These are phyloP conservation scores for Vanacampus margaritifer DNA, from an alignment of 2,113 vertebrate genomes.

Conservation along the genomic window DNA sequence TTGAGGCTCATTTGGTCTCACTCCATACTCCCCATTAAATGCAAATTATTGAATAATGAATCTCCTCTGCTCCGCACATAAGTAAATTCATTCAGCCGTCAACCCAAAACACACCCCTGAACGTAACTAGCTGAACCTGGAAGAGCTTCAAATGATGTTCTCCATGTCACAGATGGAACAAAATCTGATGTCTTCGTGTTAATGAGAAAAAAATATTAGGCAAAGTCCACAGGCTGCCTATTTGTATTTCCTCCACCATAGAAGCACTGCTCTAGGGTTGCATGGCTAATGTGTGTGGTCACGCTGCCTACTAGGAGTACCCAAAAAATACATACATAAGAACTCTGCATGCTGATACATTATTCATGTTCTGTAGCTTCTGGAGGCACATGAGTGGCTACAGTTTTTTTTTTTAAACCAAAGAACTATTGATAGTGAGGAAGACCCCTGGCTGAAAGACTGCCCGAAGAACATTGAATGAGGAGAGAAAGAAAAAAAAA, in stretches of 20 bases:
- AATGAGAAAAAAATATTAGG: constrained; percentile 23
- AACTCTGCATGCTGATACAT: constrained; percentile 50
- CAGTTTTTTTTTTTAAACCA: constrained; percentile 41
- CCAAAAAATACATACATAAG: constrained; percentile 43
- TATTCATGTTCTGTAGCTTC: constrained; percentile 68
- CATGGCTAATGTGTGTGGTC: constrained; percentile 12
- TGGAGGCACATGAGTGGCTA: constrained; percentile 61
- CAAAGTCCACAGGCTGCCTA: constrained; percentile 14
- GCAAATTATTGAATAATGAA: constrained; percentile 61
- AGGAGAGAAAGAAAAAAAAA: constrained; percentile 14
- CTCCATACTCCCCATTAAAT: constrained; percentile 54
- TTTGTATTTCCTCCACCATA: constrained; percentile 1
- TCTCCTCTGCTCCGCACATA: constrained; percentile 38
- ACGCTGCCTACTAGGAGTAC: constrained; percentile 38
- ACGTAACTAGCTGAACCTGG: constrained; percentile 27
- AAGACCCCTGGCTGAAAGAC: constrained; percentile 29
- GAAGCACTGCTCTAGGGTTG: constrained; percentile 8
- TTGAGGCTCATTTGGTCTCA: constrained; percentile 48
- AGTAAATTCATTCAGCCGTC: constrained; percentile 29
- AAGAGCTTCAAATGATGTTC: constrained; percentile 35
- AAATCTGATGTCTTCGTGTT: constrained; percentile 15
- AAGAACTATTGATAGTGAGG: constrained; percentile 42
- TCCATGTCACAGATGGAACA: constrained; percentile 12
- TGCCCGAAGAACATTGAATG: constrained; percentile 22
- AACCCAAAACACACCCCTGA: constrained; percentile 11